Conservation (phyloP, 2,888 invertebrate genomes). For the Lepidonotus clava region DNA sequence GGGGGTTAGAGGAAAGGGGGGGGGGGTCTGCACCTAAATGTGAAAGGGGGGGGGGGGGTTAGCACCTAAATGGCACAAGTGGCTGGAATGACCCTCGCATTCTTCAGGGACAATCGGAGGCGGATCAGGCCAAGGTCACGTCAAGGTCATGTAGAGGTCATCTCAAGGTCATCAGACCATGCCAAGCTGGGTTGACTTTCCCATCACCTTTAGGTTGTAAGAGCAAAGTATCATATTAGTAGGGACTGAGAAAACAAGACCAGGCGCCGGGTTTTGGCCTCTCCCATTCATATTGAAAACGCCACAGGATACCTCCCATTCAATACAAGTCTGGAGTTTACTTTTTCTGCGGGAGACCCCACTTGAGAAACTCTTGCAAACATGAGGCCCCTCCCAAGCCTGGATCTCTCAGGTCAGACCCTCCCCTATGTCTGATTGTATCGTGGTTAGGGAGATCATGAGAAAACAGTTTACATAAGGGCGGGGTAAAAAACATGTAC, state of each 20-base stretch:
- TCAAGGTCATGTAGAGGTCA: too few species aligned
- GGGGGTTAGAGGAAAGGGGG: too few species aligned
- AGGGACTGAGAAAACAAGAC: not conserved
- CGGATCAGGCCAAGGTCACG: not conserved
- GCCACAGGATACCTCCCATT: not conserved
- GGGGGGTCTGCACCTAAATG: too few species aligned
- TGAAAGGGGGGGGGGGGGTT: too few species aligned
- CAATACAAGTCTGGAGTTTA: not conserved
- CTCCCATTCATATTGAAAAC: not conserved
- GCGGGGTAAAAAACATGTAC: not conserved
- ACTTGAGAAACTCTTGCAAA: not conserved
- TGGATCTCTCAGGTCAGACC: not conserved
- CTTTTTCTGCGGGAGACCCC: not conserved
- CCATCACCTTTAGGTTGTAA: conserved; percentile 17
- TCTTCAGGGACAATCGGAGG: not conserved
- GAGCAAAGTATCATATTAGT: not conserved
- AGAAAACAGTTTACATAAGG: not conserved
- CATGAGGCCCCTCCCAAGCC: not conserved
- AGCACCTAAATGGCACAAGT: too few species aligned
- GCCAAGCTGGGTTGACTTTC: not conserved
- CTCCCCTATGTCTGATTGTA: not conserved
- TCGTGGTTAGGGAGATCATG: not conserved
- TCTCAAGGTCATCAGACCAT: not conserved
- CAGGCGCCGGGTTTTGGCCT: not conserved
- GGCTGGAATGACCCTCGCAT: too few species aligned